phyloP scores from a whole-genome alignment of 2,797 vertebrate species.

The Amphiprion clarkii region DNA sequence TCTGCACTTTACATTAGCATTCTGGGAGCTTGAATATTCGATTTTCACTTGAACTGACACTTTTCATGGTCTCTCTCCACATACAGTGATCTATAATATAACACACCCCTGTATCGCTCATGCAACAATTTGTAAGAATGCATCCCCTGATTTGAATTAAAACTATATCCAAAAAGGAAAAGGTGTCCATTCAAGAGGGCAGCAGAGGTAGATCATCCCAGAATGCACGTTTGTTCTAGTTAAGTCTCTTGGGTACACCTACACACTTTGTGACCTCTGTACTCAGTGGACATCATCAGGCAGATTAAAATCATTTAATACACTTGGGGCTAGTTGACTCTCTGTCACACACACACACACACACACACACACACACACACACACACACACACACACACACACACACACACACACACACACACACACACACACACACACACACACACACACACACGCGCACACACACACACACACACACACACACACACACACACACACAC shows the following conservation, averaged over 20 bases:
- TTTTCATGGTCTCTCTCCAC: background rate
- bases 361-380: background rate
- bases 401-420: too few species aligned
- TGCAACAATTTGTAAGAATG: background rate
- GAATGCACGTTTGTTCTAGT: constrained; percentile 38
- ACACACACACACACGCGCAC: too few species aligned
- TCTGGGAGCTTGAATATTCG: background rate
- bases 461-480: too few species aligned
- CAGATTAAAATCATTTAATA: constrained; percentile 76
- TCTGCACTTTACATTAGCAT: too few species aligned
- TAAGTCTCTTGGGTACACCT: constrained; percentile 50
- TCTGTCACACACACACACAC: constrained; percentile 15
- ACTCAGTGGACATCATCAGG: constrained; percentile 71
- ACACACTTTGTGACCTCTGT: constrained; percentile 55
- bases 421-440: too few species aligned
- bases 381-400: background rate
- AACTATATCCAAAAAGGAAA: constrained; percentile 1
- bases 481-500: too few species aligned
- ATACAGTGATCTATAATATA: background rate
- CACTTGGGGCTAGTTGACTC: constrained; percentile 58
- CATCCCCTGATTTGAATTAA: constrained; percentile 8
- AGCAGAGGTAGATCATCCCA: constrained; percentile 40
- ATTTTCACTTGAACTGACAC: background rate
- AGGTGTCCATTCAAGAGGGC: constrained; percentile 17
- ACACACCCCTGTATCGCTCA: background rate